These are phyloP conservation scores for Lutjanus erythropterus DNA, from an alignment of 2,113 vertebrate species.

Conservation along the genomic window DNA sequence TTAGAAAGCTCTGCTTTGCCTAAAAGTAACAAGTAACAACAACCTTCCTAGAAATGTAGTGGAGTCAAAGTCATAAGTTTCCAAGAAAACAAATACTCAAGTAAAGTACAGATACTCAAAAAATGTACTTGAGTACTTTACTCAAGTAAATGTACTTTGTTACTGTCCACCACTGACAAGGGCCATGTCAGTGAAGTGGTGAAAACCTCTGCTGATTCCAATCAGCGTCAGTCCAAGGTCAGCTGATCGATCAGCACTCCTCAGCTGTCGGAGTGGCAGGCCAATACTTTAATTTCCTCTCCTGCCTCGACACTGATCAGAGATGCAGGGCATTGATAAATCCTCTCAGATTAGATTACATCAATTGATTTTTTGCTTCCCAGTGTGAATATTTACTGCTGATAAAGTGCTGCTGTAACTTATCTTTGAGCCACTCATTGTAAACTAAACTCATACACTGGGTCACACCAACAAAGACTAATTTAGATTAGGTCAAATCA, in stretches of 20 bases:
- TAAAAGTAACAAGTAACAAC: no score
- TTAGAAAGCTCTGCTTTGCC: no score
- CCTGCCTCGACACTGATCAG: constrained; percentile 10
- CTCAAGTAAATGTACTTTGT: no score
- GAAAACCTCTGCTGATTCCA: constrained; percentile 7
- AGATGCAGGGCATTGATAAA: constrained; percentile 38
- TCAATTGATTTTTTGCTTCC: constrained; percentile 34
- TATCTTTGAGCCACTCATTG: background rate
- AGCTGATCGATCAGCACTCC: constrained; percentile 29
- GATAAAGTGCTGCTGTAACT: constrained; percentile 27
- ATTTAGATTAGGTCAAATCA: no score
- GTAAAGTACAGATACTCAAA: no score
- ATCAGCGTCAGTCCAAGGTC: constrained; percentile 37
- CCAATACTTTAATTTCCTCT: constrained; percentile 39
- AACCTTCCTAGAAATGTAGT: no score
- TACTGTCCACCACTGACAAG: no score
- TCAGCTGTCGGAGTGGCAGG: constrained; percentile 31
- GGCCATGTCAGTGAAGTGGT: background rate
- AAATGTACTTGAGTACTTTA: no score
- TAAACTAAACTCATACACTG: background rate
- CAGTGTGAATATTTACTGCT: constrained; percentile 46
- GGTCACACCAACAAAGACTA: no score
- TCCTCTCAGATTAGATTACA: constrained; percentile 34
- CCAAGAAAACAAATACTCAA: no score
- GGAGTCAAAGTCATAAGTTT: no score